These are phyloP conservation scores for Vireo altiloquus DNA, from an alignment of 2,113 vertebrate species.

Conservation along the genomic window DNA sequence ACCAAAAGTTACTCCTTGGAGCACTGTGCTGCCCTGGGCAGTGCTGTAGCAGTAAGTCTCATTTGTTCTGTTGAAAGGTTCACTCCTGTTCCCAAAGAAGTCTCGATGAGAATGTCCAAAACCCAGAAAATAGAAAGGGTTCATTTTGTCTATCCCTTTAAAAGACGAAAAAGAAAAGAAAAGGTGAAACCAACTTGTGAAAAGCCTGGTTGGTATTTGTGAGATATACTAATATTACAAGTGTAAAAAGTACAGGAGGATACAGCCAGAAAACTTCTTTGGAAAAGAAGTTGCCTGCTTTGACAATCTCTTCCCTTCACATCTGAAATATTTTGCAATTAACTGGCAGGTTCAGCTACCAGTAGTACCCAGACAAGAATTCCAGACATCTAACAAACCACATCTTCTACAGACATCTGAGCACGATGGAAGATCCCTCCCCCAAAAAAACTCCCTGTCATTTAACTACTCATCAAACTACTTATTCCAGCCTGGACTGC, in stretches of 20 bases:
- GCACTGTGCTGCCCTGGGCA: conserved; percentile 78
- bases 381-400: not conserved
- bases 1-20: conserved; percentile 85
- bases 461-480: not conserved
- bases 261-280: not conserved
- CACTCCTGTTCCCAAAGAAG: conserved; percentile 56
- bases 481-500: not conserved
- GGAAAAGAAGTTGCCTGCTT: not conserved
- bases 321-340: not conserved
- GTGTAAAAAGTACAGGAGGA: not conserved
- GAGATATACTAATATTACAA: not conserved
- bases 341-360: not conserved
- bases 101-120: conserved; percentile 46
- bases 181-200: not conserved
- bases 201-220: not conserved
- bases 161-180: not conserved
- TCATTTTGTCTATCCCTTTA: conserved; percentile 53
- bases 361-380: not conserved
- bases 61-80: conserved; percentile 59
- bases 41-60: conserved; percentile 80
- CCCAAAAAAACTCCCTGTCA: not conserved
- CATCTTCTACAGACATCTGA: not conserved
- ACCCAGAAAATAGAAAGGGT: conserved; percentile 33
- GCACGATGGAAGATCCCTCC: not conserved
- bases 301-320: not conserved